A percentile compares a stretch with the other conserved stretches of the same genome.
phyloP scores from a whole-genome alignment of 1,140 invertebrate genomes.

The Zophobas atratus region DNA sequence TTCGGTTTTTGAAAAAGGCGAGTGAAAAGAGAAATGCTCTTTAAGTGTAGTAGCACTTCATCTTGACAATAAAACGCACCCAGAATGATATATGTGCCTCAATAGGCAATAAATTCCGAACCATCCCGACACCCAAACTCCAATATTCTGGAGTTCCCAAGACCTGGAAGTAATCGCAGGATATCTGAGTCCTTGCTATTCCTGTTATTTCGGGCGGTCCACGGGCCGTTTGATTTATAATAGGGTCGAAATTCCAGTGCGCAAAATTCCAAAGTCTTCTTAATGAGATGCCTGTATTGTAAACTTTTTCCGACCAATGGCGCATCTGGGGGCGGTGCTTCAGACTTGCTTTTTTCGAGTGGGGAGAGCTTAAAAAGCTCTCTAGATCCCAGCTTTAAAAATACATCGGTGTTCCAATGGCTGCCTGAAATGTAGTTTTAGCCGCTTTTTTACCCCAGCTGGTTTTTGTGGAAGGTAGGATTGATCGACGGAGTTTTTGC shows the following conservation, averaged over 20 bases:
- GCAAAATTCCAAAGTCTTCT: slow-evolving; percentile 67
- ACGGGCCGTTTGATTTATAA: slow-evolving; percentile 63
- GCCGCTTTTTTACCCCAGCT: slow-evolving; percentile 56
- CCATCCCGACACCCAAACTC: slow-evolving; percentile 52
- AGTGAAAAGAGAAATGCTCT: slow-evolving; percentile 52
- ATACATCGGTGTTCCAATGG: slow-evolving; percentile 67
- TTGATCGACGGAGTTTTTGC: slow-evolving; percentile 63
- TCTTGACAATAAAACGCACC: slow-evolving; percentile 51
- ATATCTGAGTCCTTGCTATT: slow-evolving; percentile 40
- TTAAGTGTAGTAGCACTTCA: slow-evolving; percentile 53
- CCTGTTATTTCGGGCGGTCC: slow-evolving; percentile 31
- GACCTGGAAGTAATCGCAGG: slow-evolving; percentile 51
- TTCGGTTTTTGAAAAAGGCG: slow-evolving; percentile 43
- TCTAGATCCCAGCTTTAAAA: slow-evolving; percentile 64
- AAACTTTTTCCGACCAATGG: slow-evolving; percentile 67
- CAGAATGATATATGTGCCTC: slow-evolving; percentile 54
- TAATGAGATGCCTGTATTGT: slow-evolving; percentile 66
- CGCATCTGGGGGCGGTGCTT: slow-evolving; percentile 56
- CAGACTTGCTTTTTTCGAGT: slow-evolving; percentile 61
- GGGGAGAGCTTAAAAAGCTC: slow-evolving; percentile 63
- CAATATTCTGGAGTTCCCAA: slow-evolving; percentile 64
- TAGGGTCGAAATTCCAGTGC: slow-evolving; percentile 64
- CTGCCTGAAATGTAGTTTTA: slow-evolving; percentile 65
- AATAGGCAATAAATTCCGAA: slow-evolving; percentile 61
- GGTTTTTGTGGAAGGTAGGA: slow-evolving; percentile 63